phyloP scores from a whole-genome alignment of 37 sponge, comb jelly and placozoan genomes.

The Cladorhizidae sp. region DNA sequence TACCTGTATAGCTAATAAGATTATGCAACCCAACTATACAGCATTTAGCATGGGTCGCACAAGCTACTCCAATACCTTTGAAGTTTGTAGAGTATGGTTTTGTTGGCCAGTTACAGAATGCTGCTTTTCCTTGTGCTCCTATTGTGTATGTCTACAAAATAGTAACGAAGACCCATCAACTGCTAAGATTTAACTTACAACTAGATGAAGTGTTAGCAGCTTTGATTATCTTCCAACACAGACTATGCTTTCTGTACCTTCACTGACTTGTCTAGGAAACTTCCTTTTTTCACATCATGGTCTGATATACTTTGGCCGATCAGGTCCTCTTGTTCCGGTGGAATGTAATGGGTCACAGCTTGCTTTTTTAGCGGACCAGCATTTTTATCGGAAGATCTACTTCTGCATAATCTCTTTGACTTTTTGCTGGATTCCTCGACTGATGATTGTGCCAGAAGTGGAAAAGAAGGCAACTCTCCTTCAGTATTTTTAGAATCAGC shows the following conservation, averaged over 20 bases:
- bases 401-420: slow-evolving; percentile 1
- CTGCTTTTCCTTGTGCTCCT: background rate
- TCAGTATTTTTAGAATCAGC: background rate
- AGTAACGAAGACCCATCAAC: background rate
- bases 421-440: background rate
- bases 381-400: background rate
- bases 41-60: background rate
- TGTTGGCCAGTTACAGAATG: background rate
- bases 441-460: background rate
- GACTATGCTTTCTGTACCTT: background rate
- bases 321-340: background rate
- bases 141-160: background rate
- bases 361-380: background rate
- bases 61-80: background rate
- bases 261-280: slow-evolving; percentile 1
- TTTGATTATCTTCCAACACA: background rate
- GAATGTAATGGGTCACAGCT: background rate
- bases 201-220: background rate
- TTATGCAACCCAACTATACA: background rate
- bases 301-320: background rate
- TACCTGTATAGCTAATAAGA: background rate
- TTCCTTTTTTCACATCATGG: background rate
- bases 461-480: background rate
- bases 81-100: background rate
- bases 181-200: background rate